Percentiles rank a stretch among this genome's conserved stretches.
These are phyloP conservation scores for Apostichopus leukothele DNA, from an alignment of 53 echinoderm and acorn worm species.

Conservation along the genomic window DNA sequence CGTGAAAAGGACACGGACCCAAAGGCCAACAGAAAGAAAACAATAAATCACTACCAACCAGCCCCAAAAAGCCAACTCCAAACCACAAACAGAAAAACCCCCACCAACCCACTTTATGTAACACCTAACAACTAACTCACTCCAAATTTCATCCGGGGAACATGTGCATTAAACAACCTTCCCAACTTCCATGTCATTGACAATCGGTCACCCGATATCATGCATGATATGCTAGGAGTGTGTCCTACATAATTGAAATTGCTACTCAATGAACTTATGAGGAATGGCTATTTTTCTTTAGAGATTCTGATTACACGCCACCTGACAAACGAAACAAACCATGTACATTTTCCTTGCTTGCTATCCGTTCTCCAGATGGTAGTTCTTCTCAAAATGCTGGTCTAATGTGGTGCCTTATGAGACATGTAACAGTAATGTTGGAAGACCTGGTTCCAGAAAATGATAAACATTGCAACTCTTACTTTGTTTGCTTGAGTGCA, in stretches of 20 bases:
- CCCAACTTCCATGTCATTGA: conserved; percentile 35
- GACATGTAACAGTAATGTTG: conserved; percentile 50
- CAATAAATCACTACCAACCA: too few relatives aligned
- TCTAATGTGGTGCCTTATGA: conserved; percentile 61
- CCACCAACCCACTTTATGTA: too few relatives aligned
- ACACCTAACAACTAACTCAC: too few relatives aligned
- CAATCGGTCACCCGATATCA: conserved; percentile 53
- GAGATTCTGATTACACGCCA: conserved; percentile 23
- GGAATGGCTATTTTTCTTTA: conserved; percentile 42
- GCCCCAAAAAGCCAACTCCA: too few relatives aligned
- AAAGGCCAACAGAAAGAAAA: too few relatives aligned
- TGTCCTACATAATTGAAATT: conserved; percentile 54
- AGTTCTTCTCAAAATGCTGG: conserved; percentile 53
- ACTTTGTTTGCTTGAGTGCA: conserved; percentile 25
- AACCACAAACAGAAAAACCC: too few relatives aligned
- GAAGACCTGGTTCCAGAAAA: conserved; percentile 52
- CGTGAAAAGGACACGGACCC: too few relatives aligned
- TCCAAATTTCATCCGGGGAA: too few relatives aligned
- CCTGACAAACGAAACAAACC: conserved; percentile 55
- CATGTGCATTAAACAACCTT: conserved; percentile 43
- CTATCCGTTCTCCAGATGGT: conserved; percentile 48
- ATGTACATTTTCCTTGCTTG: neutral
- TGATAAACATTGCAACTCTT: conserved; percentile 59
- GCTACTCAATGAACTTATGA: conserved; percentile 41
- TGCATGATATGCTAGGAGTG: conserved; percentile 59